Conservation (phyloP, 2,113 vertebrate genomes). For the Bubo scandiacus region DNA sequence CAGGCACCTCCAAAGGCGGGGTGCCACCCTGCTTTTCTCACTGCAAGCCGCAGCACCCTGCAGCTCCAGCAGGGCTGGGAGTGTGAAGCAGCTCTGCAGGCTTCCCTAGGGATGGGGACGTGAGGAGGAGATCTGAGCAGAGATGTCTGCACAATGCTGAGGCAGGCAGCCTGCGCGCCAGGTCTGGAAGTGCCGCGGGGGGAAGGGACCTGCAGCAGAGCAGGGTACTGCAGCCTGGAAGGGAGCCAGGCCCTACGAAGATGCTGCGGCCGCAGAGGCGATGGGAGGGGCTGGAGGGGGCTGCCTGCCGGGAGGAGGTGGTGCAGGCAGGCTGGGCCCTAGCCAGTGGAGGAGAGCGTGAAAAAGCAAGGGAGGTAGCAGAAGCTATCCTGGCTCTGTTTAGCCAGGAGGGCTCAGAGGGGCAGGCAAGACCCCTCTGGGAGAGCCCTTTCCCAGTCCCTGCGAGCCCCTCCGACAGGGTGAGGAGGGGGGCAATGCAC, state of each 20-base stretch:
- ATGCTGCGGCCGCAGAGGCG: background rate
- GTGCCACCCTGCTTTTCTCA: background rate
- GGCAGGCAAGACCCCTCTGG: too few relatives aligned
- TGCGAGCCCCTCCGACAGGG: background rate
- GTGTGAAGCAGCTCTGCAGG: background rate
- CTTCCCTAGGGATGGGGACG: background rate
- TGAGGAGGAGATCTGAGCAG: background rate
- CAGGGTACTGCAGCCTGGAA: slow-evolving; percentile 46
- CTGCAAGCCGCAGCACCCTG: too few relatives aligned
- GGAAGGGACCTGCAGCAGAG: slow-evolving; percentile 33
- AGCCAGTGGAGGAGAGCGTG: background rate
- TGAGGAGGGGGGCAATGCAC: background rate
- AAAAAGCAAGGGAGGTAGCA: background rate
- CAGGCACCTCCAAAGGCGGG: background rate
- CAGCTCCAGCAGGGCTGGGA: background rate
- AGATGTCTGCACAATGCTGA: background rate
- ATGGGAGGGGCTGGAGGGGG: background rate
- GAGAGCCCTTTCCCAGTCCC: rapidly evolving
- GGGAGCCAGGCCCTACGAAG: slow-evolving; percentile 3
- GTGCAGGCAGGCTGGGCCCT: background rate
- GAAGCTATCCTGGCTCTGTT: background rate
- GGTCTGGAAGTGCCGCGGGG: background rate
- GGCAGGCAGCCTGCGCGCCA: background rate
- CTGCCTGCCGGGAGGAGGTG: background rate
- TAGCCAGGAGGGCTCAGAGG: background rate